Percentiles rank a stretch among this genome's conserved stretches.
Conservation (phyloP, 2,888 invertebrate genomes). For the Mesochorus sp. region DNA sequence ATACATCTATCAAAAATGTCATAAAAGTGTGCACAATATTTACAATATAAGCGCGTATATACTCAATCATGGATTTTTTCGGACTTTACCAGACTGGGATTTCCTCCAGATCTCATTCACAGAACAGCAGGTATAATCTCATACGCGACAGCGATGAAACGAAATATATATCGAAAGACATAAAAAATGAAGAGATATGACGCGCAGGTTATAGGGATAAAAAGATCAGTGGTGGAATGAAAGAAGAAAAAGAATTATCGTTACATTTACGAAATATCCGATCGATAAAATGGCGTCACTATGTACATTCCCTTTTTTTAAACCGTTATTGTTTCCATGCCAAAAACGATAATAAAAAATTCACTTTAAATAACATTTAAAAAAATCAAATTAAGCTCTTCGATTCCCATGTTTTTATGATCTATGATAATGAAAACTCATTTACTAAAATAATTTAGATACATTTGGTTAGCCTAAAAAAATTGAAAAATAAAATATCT, state of each 20-base stretch:
- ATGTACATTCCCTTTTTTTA: background rate
- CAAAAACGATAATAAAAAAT: no score
- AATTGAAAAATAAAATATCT: no score
- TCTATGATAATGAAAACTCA: no score
- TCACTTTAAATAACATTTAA: no score
- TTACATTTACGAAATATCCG: slow-evolving; percentile 25
- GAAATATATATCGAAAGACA: background rate
- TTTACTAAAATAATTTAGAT: no score
- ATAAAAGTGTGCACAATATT: background rate
- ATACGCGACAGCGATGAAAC: no score
- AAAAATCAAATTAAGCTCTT: no score
- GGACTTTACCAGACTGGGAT: background rate
- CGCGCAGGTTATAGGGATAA: slow-evolving; percentile 6
- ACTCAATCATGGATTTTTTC: background rate
- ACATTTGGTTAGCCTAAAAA: no score
- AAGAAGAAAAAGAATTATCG: slow-evolving; percentile 37
- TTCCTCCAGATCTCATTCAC: background rate
- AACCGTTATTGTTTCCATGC: no score
- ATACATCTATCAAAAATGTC: background rate
- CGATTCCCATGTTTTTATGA: no score
- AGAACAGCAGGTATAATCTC: background rate
- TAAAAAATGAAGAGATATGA: slow-evolving; percentile 15
- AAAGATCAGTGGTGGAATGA: slow-evolving; percentile 27
- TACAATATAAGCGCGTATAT: slow-evolving; percentile 12
- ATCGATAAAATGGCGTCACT: slow-evolving; percentile 23